Evolutionary conservation across 1,140 invertebrate species (phyloP).

Genomic region (Acromyrmex heyeri): DNA sequence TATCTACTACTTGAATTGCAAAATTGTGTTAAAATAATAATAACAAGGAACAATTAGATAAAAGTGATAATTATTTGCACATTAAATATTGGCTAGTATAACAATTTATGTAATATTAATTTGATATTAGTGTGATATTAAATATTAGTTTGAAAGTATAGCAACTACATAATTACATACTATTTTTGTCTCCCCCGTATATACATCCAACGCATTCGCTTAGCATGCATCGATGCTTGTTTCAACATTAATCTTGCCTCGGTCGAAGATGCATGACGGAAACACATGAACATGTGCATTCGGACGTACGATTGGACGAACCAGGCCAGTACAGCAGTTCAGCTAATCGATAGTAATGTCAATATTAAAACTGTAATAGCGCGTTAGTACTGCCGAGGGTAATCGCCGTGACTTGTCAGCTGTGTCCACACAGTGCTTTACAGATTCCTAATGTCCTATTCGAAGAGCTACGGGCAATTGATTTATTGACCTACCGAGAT

Average conservation of each 20-base stretch:
- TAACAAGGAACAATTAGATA: background rate
- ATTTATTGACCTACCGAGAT: slow-evolving; percentile 69
- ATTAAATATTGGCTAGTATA: background rate
- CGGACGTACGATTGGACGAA: slow-evolving; percentile 45
- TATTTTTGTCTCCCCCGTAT: background rate
- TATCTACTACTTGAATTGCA: background rate
- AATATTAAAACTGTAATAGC: slow-evolving; percentile 74
- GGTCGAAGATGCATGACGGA: slow-evolving; percentile 6
- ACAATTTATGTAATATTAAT: background rate
- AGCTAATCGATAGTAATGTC: slow-evolving; percentile 72
- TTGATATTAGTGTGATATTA: background rate
- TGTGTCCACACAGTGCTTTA: slow-evolving; percentile 73
- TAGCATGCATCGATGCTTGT: background rate
- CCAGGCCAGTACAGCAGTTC: slow-evolving; percentile 29
- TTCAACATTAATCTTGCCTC: slow-evolving; percentile 32
- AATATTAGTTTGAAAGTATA: background rate
- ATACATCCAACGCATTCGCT: background rate
- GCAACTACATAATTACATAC: background rate
- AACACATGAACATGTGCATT: slow-evolving; percentile 40
- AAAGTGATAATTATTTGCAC: background rate
- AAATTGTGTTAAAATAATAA: background rate
- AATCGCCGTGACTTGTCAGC: slow-evolving; percentile 71
- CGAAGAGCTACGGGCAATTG: slow-evolving; percentile 52
- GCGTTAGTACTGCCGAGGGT: slow-evolving; percentile 73
- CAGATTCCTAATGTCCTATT: slow-evolving; percentile 62